A percentile compares a stretch with the other conserved stretches of the same genome.
Evolutionary conservation across 2,113 vertebrate species (phyloP).

Genomic region (Patagioenas fasciata): DNA sequence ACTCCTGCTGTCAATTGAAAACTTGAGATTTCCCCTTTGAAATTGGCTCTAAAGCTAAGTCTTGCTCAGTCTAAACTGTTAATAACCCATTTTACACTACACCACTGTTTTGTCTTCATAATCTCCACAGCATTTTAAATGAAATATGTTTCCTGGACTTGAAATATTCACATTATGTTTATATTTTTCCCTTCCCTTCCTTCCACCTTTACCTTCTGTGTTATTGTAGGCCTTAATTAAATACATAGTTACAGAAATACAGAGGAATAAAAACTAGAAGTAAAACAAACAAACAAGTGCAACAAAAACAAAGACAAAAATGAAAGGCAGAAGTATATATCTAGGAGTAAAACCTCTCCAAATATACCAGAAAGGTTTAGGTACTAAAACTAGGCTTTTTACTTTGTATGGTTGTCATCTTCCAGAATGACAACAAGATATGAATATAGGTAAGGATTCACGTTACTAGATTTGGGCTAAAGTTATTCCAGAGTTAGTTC

Average conservation of each 20-base stretch:
- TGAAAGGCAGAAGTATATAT: neutral
- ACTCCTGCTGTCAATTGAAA: neutral
- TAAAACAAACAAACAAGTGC: neutral
- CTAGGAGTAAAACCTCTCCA: neutral
- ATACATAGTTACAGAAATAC: neutral
- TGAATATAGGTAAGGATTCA: neutral
- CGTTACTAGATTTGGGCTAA: neutral
- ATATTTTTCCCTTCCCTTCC: neutral
- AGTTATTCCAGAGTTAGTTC: neutral
- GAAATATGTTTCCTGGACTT: neutral
- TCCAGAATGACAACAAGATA: neutral
- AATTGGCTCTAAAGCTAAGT: neutral
- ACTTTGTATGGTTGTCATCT: neutral
- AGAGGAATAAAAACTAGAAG: neutral
- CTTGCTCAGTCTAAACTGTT: neutral
- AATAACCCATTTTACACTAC: neutral
- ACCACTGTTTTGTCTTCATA: neutral
- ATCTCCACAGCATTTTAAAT: neutral
- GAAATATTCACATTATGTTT: neutral
- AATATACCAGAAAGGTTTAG: neutral
- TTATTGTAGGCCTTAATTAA: neutral
- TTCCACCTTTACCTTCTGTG: neutral
- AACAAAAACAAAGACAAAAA: neutral
- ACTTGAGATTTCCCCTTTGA: neutral
- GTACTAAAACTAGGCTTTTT: neutral